A percentile compares a stretch with the other conserved stretches of the same genome.
Conservation (phyloP, 2,113 vertebrate genomes). For the Lagopus leucura region DNA sequence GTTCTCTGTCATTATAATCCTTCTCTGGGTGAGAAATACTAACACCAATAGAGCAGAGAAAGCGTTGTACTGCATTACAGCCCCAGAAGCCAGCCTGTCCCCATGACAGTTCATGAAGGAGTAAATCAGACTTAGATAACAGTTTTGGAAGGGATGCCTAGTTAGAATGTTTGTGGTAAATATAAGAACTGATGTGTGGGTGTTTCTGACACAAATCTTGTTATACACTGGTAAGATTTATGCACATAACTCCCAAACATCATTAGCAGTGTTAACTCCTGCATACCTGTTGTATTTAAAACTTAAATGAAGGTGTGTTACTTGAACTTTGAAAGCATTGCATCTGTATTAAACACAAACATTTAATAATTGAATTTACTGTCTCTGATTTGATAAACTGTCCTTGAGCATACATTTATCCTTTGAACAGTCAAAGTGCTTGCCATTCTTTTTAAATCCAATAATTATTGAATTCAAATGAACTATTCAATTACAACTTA, state of each 20-base stretch:
- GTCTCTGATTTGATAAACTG: neutral
- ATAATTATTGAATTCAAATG: neutral
- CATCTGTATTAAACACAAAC: neutral
- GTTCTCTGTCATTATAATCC: conserved; percentile 2
- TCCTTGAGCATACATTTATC: neutral
- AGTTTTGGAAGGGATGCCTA: conserved; percentile 5
- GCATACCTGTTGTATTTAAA: conserved; percentile 24
- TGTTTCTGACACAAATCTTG: conserved; percentile 25
- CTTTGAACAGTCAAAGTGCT: neutral
- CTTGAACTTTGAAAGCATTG: neutral
- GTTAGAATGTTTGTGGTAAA: conserved; percentile 21
- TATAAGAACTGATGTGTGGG: neutral
- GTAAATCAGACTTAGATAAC: conserved; percentile 16
- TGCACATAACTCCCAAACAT: neutral
- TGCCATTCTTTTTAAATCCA: neutral
- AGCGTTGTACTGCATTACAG: neutral
- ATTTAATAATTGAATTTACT: neutral
- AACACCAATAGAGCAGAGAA: neutral
- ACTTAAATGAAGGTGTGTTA: neutral
- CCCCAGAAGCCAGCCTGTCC: neutral
- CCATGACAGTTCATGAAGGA: neutral
- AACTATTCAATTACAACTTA: neutral
- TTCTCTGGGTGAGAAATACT: neutral
- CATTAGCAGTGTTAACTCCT: conserved; percentile 34
- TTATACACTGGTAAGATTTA: conserved; percentile 29